These are phyloP conservation scores for Mormyrus lacerda DNA, from an alignment of 2,113 vertebrate genomes.

Conservation along the genomic window DNA sequence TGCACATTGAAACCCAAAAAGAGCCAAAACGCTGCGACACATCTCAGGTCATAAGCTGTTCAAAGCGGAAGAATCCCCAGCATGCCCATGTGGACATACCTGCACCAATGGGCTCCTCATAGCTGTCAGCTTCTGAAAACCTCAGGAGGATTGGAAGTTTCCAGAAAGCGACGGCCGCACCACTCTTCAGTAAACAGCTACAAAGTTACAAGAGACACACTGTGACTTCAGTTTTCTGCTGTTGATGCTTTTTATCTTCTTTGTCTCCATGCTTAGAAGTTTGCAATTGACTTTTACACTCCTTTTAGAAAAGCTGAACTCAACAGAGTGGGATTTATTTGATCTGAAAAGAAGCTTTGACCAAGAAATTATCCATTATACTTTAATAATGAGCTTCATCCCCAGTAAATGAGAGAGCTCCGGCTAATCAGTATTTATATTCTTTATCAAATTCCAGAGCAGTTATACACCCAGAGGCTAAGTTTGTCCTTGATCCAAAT, in stretches of 20 bases:
- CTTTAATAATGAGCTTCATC: neutral
- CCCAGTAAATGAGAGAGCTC: neutral
- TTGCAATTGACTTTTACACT: neutral
- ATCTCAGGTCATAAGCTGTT: neutral
- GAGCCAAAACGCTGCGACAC: neutral
- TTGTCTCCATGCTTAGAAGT: neutral
- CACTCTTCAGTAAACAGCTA: neutral
- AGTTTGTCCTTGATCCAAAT: neutral
- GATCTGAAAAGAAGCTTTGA: neutral
- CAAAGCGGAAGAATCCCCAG: neutral
- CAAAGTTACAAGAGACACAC: neutral
- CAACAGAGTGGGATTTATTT: neutral
- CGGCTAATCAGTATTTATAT: neutral
- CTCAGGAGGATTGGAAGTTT: neutral
- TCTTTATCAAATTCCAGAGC: neutral
- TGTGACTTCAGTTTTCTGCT: neutral
- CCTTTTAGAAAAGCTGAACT: neutral
- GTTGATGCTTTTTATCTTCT: neutral
- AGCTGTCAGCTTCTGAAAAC: neutral
- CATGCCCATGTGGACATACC: neutral
- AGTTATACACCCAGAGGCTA: neutral
- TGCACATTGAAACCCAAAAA: neutral
- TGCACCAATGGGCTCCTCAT: neutral
- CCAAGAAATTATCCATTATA: conserved; percentile 12
- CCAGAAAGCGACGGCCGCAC: neutral